Conservation (phyloP, 2,797 vertebrate genomes). For the Dendrocincla tyrannina region DNA sequence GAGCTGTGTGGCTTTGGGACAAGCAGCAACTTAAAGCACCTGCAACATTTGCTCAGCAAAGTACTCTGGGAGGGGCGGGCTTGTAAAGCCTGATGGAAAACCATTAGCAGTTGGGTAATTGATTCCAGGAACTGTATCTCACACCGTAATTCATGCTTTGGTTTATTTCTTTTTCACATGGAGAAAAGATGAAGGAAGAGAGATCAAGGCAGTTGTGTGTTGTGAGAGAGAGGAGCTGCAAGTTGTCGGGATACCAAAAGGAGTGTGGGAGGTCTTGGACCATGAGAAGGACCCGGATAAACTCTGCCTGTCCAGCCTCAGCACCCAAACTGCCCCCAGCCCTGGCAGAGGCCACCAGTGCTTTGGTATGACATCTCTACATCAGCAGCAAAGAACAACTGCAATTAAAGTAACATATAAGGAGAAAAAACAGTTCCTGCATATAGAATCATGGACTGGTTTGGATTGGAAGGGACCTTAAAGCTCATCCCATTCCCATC, state of each 20-base stretch:
- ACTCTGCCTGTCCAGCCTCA: not conserved
- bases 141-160: not conserved
- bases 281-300: not conserved
- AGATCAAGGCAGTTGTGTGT: not conserved
- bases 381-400: not conserved
- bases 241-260: not conserved
- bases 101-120: not conserved
- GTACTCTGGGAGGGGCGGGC: not conserved
- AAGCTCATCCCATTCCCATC: not conserved
- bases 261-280: accelerated
- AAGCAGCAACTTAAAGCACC: not conserved
- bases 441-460: not conserved
- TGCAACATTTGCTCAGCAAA: not conserved
- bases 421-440: not conserved
- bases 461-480: not conserved
- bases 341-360: accelerated
- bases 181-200: not conserved
- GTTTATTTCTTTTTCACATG: not conserved
- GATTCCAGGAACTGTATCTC: not conserved
- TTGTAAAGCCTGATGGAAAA: not conserved
- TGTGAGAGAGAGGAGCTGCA: not conserved
- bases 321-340: not conserved
- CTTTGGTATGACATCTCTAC: not conserved
- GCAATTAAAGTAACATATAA: not conserved
- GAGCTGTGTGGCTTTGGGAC: not conserved